Evolutionary conservation across 2,113 vertebrate genomes (phyloP).

Genomic region (Nothoprocta pentlandii): DNA sequence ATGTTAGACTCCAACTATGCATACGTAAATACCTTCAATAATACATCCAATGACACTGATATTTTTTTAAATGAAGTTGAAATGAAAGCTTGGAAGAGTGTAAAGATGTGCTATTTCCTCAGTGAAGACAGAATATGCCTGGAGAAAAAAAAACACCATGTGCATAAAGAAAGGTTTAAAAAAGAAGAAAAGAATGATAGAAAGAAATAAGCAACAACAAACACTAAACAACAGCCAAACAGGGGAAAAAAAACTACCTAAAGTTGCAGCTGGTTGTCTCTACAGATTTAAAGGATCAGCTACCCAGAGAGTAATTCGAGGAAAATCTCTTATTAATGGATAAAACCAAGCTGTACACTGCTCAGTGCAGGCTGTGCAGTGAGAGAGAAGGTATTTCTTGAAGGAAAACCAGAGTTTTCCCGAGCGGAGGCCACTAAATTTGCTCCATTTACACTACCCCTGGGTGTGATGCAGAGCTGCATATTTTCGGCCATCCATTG

Average conservation of each 20-base stretch:
- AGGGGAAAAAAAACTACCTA: slow-evolving; percentile 8
- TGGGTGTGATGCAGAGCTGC: neutral
- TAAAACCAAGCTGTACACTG: neutral
- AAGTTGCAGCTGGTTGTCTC: slow-evolving; percentile 38
- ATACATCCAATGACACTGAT: accelerated
- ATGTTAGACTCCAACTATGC: neutral
- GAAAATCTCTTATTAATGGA: slow-evolving; percentile 60
- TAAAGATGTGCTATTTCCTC: neutral
- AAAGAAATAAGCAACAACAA: too few species aligned
- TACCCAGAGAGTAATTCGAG: slow-evolving; percentile 33
- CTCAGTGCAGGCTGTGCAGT: neutral
- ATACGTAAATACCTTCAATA: neutral
- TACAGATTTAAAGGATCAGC: slow-evolving; percentile 57
- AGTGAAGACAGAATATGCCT: slow-evolving; percentile 26
- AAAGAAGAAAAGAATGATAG: too few species aligned
- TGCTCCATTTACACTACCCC: neutral
- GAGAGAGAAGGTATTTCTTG: neutral
- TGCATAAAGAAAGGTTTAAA: neutral
- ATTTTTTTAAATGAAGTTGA: neutral
- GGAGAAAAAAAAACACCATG: neutral
- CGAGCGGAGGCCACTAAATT: neutral
- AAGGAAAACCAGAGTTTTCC: neutral
- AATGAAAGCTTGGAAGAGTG: neutral
- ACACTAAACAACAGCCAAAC: slow-evolving; percentile 7
- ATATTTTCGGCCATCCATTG: neutral